phyloP scores from a whole-genome alignment of 1,140 invertebrate genomes.

The Cheumatopsyche charites region DNA sequence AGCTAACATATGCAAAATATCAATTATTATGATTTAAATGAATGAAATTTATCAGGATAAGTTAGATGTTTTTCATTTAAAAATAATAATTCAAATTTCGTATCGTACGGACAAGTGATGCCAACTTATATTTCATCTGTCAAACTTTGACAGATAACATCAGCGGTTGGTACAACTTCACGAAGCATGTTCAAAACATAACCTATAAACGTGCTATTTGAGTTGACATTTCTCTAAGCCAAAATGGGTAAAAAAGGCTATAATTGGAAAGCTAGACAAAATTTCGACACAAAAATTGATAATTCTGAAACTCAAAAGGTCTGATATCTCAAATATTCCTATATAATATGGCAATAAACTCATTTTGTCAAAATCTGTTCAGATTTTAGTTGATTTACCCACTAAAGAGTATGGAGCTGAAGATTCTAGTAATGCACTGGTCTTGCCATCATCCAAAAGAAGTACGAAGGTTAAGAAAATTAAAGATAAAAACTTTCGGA shows the following conservation, averaged over 20 bases:
- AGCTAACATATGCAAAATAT: no score
- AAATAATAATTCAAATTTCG: no score
- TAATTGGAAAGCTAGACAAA: constrained; percentile 79
- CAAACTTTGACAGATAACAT: no score
- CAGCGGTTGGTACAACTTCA: no score
- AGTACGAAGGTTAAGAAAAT: constrained; percentile 71
- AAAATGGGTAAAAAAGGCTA: constrained; percentile 70
- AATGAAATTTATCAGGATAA: no score
- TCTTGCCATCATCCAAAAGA: constrained; percentile 81
- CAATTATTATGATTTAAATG: no score
- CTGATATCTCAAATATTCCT: constrained; percentile 42
- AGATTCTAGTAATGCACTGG: constrained; percentile 79
- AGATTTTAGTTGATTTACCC: constrained; percentile 71
- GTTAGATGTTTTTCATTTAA: no score
- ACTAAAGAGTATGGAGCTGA: constrained; percentile 63
- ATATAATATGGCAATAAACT: not conserved
- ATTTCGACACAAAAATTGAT: constrained; percentile 72
- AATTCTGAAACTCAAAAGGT: constrained; percentile 73
- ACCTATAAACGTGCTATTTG: constrained; percentile 19
- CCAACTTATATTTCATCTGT: no score
- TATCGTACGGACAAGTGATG: no score
- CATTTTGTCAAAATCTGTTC: constrained; percentile 48
- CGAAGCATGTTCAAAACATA: not conserved
- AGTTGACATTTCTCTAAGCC: not conserved
- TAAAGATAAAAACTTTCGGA: constrained; percentile 63